Base-by-base conservation (phyloP, 2,113 vertebrate genomes). In the Limanda limanda region DNA sequence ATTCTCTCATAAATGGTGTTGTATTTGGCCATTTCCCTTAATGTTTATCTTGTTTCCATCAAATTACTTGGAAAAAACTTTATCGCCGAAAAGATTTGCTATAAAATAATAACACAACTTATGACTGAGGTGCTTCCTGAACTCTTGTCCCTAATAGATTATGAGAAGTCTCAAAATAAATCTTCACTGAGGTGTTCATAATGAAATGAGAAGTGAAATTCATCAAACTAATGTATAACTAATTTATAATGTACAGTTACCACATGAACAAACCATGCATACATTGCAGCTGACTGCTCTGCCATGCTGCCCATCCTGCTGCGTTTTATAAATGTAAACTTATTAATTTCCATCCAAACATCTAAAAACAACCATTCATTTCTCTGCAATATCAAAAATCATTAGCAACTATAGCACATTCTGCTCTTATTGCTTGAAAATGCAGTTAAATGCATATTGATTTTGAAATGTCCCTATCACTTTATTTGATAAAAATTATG, bases 41-140 rank as follows among this genome's bases (percentile, higher is more conserved):
- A 82, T 72, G 70, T 56, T 76, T 69, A 71, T 70, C 67, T 61
- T 67, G 71, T 78, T 64, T 68, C 67, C 4, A 25, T 74, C 42
- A 51, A 74, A 86, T 80, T 78, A 77, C 63, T 51, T 82, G 72
- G 14, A 65, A 63, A 76, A 79, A 60, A 70, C 47, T 48, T 15
- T 18, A 52, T 45, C 48, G 42, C 66, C 54, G 61, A 83, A 74
- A 27, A 20, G 51, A 54, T 82, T 65, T 72, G 31, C 59, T 70
- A 56, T 69, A 62, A 76, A 85, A 31, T 31, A 31, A 31, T 1
- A 31, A 31, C 31, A 31, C 31, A 31, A 68, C 35, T 65, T 23
- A 79, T 18, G 18, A 51, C 48, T 51, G 48, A 51, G 20, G 15
- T 2, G 47, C 47, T 51, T 20, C 47, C 47, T 51, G 47, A 51